These are phyloP conservation scores for Drosophila conformis DNA, from an alignment of 2,888 invertebrate genomes.

Conservation along the genomic window DNA sequence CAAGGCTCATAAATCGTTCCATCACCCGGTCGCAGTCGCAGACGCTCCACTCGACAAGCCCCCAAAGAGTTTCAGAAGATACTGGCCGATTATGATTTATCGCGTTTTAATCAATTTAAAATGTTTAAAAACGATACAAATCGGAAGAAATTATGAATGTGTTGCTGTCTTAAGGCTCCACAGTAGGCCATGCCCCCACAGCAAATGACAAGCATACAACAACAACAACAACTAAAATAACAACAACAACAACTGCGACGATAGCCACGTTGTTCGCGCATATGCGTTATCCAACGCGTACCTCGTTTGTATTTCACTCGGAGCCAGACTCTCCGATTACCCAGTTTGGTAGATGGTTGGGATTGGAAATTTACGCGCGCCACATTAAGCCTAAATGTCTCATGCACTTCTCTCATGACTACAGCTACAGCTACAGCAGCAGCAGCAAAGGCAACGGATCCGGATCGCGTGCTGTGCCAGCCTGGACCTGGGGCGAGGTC, in stretches of 20 bases:
- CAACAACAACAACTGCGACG: constrained; percentile 31
- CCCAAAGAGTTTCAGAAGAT: constrained; percentile 43
- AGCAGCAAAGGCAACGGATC: constrained; percentile 35
- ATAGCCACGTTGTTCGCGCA: constrained; percentile 46
- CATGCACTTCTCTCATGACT: constrained; percentile 34
- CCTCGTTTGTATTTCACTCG: constrained; percentile 73
- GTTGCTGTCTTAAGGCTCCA: constrained; percentile 79
- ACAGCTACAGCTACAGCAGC: constrained; percentile 22
- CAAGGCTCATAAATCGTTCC: constrained; percentile 81
- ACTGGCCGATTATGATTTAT: constrained; percentile 83
- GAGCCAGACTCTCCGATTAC: constrained; percentile 66
- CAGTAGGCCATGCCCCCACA: constrained; percentile 76
- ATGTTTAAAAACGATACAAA: constrained; percentile 82
- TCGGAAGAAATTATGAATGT: constrained; percentile 79
- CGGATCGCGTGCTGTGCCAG: constrained; percentile 77
- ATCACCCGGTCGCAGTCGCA: constrained; percentile 52
- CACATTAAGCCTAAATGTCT: constrained; percentile 61
- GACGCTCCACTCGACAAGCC: constrained; percentile 26
- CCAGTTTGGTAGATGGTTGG: constrained; percentile 40
- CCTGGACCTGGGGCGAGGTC: constrained; percentile 33
- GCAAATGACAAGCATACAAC: constrained; percentile 63
- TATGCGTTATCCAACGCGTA: constrained; percentile 74
- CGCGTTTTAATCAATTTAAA: constrained; percentile 84
- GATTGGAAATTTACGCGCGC: constrained; percentile 64
- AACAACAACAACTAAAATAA: constrained; percentile 36